phyloP scores from a whole-genome alignment of 2,113 vertebrate species.

The Actenoides hombroni region DNA sequence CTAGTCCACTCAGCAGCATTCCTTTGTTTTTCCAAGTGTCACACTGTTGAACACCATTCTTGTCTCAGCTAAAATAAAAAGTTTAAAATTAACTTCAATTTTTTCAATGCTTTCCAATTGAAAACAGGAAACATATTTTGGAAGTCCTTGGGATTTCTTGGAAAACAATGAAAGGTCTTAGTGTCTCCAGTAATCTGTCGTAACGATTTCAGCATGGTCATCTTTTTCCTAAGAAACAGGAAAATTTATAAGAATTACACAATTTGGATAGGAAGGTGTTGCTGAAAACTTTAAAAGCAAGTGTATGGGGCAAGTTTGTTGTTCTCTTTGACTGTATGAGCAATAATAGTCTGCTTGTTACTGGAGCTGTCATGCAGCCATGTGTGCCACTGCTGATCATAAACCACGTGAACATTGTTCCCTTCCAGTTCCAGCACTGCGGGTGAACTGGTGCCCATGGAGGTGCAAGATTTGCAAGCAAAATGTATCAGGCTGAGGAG shows the following conservation, averaged over 20 bases:
- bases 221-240: background rate
- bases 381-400: background rate
- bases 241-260: background rate
- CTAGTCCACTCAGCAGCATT: background rate
- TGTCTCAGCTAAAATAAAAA: background rate
- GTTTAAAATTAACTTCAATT: background rate
- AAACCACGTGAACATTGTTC: background rate
- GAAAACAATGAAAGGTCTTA: background rate
- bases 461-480: background rate
- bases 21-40: background rate
- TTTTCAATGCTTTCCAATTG: background rate
- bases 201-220: background rate
- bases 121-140: background rate
- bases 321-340: background rate
- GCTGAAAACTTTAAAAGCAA: background rate
- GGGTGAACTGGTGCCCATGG: accelerated
- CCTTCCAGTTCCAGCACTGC: background rate
- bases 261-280: background rate
- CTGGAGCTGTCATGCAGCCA: accelerated
- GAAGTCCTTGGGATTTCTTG: background rate
- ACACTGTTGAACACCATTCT: background rate
- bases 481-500: background rate
- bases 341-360: background rate
- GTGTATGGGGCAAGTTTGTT: background rate
- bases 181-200: background rate